Conservation (phyloP, 1,140 invertebrate species). For the Drosophila willistoni region DNA sequence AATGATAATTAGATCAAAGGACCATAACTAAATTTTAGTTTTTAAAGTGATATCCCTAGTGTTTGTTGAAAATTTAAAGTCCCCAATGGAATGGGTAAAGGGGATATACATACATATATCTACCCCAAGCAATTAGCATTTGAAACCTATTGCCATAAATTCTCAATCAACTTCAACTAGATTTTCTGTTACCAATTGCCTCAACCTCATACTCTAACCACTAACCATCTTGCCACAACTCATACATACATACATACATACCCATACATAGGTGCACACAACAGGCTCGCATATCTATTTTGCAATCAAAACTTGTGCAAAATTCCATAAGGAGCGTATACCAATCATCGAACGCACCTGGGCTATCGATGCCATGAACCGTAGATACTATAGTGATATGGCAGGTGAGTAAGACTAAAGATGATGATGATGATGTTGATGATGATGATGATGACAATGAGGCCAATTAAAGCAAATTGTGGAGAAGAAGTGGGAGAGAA, state of each 20-base stretch:
- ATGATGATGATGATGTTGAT: conserved; percentile 46
- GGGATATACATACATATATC: not conserved
- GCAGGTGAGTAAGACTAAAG: conserved; percentile 85
- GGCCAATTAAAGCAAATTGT: conserved; percentile 66
- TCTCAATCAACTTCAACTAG: conserved; percentile 35
- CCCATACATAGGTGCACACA: conserved; percentile 46
- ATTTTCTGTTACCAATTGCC: conserved; percentile 15
- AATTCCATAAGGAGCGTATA: conserved; percentile 91
- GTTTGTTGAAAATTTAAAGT: conserved; percentile 20
- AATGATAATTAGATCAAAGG: no score
- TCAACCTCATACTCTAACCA: not conserved
- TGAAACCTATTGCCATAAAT: conserved; percentile 68
- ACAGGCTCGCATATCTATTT: conserved; percentile 86
- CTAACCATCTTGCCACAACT: conserved; percentile 12
- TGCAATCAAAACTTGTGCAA: conserved; percentile 94
- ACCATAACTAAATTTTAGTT: no score
- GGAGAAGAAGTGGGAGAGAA: not conserved
- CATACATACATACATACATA: conserved; percentile 2
- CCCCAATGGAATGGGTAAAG: not conserved
- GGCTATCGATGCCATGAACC: conserved; percentile 87
- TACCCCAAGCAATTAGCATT: conserved; percentile 57
- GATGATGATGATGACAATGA: conserved; percentile 27
- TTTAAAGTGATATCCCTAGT: no score
- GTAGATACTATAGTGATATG: conserved; percentile 92
- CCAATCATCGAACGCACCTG: conserved; percentile 91